These are phyloP conservation scores for Heteractis magnifica DNA, from an alignment of 92 coral and sea anemone genomes.

Conservation along the genomic window DNA sequence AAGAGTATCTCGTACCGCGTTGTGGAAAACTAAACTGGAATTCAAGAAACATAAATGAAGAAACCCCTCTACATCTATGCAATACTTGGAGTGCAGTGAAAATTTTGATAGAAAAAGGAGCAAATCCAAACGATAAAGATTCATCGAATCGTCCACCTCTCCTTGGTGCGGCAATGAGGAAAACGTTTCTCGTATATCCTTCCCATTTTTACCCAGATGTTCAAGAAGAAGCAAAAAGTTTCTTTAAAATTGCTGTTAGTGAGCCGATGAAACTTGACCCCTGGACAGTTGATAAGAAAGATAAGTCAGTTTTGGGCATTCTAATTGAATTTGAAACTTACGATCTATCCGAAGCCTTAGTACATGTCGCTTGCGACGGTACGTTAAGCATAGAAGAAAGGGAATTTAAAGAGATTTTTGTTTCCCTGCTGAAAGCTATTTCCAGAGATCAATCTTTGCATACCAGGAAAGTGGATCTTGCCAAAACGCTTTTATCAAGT, in stretches of 20 bases:
- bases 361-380: not conserved
- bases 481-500: not conserved
- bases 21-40: conserved; percentile 12
- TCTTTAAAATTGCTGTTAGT: not conserved
- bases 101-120: conserved; percentile 38
- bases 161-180: conserved; percentile 4
- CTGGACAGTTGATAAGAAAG: not conserved
- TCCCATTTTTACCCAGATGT: conserved; percentile 17
- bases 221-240: not conserved
- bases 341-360: conserved; percentile 1
- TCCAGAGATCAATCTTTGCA: not conserved
- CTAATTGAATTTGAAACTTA: not conserved
- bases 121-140: conserved; percentile 31
- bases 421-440: not conserved
- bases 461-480: not conserved
- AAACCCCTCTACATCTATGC: conserved; percentile 43
- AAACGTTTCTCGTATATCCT: not conserved
- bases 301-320: not conserved
- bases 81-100: conserved; percentile 40
- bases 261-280: conserved; percentile 1
- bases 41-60: not conserved
- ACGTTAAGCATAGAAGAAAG: not conserved
- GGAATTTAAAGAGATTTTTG: not conserved
- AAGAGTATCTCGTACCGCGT: not conserved
- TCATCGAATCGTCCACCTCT: conserved; percentile 13